These are phyloP conservation scores for Procambarus virginalis DNA, from an alignment of 1,140 invertebrate genomes.

Conservation along the genomic window DNA sequence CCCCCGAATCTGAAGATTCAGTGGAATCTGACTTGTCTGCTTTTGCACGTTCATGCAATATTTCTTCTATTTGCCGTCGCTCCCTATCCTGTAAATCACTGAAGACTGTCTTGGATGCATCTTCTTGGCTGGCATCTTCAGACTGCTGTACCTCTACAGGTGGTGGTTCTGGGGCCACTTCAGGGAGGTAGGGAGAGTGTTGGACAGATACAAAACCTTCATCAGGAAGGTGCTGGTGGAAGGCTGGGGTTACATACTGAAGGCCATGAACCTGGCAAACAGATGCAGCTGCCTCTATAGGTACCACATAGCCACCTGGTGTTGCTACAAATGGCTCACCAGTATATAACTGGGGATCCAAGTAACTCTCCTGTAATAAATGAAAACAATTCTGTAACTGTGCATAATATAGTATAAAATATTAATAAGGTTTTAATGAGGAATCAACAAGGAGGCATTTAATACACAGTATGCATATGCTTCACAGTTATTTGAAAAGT, in stretches of 20 bases:
- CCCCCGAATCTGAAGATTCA: conserved; percentile 60
- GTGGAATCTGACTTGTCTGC: conserved; percentile 38
- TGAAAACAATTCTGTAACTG: neutral
- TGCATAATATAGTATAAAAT: neutral
- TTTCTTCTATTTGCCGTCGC: conserved; percentile 63
- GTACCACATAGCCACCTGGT: conserved; percentile 67
- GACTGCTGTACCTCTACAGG: conserved; percentile 18
- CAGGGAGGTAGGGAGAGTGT: conserved; percentile 65
- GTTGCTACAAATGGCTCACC: conserved; percentile 70
- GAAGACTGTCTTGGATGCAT: conserved; percentile 49
- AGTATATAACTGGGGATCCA: conserved; percentile 68
- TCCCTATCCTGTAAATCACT: conserved; percentile 58
- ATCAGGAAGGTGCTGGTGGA: conserved; percentile 53
- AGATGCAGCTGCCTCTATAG: conserved; percentile 55
- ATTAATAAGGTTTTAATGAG: no score
- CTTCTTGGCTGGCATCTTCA: conserved; percentile 21
- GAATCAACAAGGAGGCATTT: no score
- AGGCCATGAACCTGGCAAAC: conserved; percentile 64
- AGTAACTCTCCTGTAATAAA: conserved; percentile 49
- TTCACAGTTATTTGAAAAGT: no score
- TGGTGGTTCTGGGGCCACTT: conserved; percentile 36
- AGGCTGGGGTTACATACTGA: conserved; percentile 57
- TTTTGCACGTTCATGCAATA: conserved; percentile 39
- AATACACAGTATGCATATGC: no score
- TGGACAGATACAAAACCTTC: conserved; percentile 67